phyloP scores from a whole-genome alignment of 2,888 invertebrate genomes.

The Cheilosia vernalis region DNA sequence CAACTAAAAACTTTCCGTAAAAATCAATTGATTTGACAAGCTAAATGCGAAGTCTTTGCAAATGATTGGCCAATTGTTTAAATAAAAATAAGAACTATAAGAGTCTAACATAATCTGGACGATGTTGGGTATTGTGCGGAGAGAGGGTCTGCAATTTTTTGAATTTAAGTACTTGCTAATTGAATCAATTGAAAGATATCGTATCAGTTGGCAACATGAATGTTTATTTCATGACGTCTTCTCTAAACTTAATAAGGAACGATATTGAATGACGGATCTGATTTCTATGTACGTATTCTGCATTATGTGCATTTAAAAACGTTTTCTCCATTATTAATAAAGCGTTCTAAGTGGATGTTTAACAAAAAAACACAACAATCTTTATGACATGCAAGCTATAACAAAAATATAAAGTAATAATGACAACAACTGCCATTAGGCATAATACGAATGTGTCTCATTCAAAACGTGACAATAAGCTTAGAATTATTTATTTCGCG shows the following conservation, averaged over 20 bases:
- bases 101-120: slow-evolving; percentile 25
- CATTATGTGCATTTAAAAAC: too few species aligned
- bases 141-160: slow-evolving; percentile 18
- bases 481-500: slow-evolving; percentile 1
- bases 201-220: slow-evolving; percentile 41
- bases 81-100: slow-evolving; percentile 2
- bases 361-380: too few species aligned
- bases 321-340: too few species aligned
- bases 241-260: background rate
- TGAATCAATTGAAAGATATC: slow-evolving; percentile 60
- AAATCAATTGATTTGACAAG: slow-evolving; percentile 8
- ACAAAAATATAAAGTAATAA: slow-evolving; percentile 1
- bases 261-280: background rate
- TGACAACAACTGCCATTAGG: slow-evolving; percentile 21
- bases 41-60: background rate
- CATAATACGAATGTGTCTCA: slow-evolving; percentile 18
- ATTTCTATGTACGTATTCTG: background rate
- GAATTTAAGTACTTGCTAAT: slow-evolving; percentile 42
- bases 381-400: too few species aligned
- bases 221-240: background rate
- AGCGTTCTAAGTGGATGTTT: too few species aligned
- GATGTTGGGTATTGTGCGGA: background rate
- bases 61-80: background rate
- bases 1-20: background rate
- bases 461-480: slow-evolving; percentile 52